Conservation (phyloP, 2,888 invertebrate genomes). For the Tanypteryx hageni region DNA sequence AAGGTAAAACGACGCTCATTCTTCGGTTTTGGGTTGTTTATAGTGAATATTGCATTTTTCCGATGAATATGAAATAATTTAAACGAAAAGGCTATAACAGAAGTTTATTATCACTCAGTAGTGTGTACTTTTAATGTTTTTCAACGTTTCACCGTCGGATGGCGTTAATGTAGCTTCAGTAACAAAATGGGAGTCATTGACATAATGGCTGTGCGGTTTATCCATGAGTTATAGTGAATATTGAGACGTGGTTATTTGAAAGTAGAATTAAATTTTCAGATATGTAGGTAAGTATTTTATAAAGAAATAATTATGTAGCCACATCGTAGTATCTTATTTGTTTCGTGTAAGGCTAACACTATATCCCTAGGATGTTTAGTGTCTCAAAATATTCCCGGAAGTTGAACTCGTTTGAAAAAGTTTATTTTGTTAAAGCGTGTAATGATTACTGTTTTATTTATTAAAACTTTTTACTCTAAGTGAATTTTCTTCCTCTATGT, state of each 20-base stretch:
- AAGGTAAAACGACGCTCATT: not conserved
- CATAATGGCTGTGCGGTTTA: conserved; percentile 70
- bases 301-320: not conserved
- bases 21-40: not conserved
- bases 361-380: conserved; percentile 28
- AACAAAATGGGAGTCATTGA: conserved; percentile 70
- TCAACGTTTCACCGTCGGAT: conserved; percentile 64
- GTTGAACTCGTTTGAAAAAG: not conserved
- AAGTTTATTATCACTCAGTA: conserved; percentile 5
- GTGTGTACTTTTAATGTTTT: conserved; percentile 42
- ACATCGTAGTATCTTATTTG: not conserved
- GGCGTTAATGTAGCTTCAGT: conserved; percentile 65
- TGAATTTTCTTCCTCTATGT: not conserved
- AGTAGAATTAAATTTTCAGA: conserved; percentile 40
- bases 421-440: not conserved
- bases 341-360: not conserved
- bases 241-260: conserved; percentile 31
- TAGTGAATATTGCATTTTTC: not conserved
- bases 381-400: conserved; percentile 48
- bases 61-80: not conserved
- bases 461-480: not conserved
- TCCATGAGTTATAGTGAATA: conserved; percentile 65
- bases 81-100: not conserved
- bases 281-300: conserved; percentile 63
- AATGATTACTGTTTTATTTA: not conserved